Percentiles rank a stretch among this genome's conserved stretches.
Conservation (phyloP, 2,797 vertebrate species). For the Urocyon cinereoargenteus region DNA sequence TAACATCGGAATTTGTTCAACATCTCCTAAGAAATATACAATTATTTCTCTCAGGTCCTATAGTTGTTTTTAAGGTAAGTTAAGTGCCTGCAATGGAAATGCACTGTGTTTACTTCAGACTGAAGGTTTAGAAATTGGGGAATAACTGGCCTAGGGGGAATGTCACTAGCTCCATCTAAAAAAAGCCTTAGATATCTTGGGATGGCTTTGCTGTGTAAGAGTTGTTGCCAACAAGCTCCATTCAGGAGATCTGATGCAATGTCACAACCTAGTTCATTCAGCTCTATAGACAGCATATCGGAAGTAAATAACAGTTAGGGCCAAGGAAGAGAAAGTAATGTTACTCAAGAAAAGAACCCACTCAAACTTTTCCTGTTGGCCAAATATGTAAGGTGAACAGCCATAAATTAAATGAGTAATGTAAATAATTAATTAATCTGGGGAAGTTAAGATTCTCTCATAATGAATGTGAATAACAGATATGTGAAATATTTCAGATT, state of each 20-base stretch:
- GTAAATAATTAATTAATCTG: neutral
- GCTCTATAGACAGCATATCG: slow-evolving; percentile 55
- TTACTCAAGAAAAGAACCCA: slow-evolving; percentile 43
- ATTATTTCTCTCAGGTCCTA: slow-evolving; percentile 51
- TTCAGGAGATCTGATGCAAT: slow-evolving; percentile 83
- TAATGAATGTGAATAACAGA: slow-evolving; percentile 1
- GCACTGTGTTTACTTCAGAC: slow-evolving; percentile 81
- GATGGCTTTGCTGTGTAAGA: slow-evolving; percentile 72
- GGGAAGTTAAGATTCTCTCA: neutral
- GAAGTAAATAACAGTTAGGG: slow-evolving; percentile 41
- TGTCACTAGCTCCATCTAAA: slow-evolving; percentile 73
- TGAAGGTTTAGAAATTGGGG: slow-evolving; percentile 71
- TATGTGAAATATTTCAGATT: slow-evolving; percentile 14
- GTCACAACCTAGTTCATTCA: slow-evolving; percentile 75
- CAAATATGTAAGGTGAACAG: neutral
- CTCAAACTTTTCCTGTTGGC: neutral
- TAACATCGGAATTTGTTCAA: slow-evolving; percentile 23
- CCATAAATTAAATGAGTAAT: slow-evolving; percentile 48
- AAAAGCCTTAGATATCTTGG: slow-evolving; percentile 79
- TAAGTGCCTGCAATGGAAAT: slow-evolving; percentile 78
- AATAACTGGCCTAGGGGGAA: slow-evolving; percentile 81
- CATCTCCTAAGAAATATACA: slow-evolving; percentile 49
- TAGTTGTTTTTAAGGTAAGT: slow-evolving; percentile 72
- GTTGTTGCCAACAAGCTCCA: slow-evolving; percentile 75
- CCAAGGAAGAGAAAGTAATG: slow-evolving; percentile 15